Evolutionary conservation across 1,140 invertebrate species (phyloP).

Genomic region (Microplitis demolitor): DNA sequence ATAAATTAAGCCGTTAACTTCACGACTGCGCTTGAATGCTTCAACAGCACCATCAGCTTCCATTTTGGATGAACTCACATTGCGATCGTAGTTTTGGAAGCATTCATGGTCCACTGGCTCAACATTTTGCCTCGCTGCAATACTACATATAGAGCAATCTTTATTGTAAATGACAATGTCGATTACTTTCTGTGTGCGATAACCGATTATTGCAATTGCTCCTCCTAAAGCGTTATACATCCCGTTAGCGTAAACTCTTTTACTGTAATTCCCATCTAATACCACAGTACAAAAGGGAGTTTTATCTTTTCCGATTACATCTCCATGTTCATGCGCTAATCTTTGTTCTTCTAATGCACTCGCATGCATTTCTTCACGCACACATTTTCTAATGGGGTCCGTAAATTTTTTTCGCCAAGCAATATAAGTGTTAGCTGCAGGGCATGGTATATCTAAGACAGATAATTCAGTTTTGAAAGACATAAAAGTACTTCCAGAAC

Average conservation of each 20-base stretch:
- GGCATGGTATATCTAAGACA: not conserved
- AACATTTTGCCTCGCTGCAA: not conserved
- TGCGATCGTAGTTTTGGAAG: slow-evolving; percentile 35
- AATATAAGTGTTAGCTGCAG: not conserved
- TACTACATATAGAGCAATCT: not conserved
- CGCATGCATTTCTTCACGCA: not conserved
- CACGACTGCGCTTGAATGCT: slow-evolving; percentile 45
- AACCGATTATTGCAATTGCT: not conserved
- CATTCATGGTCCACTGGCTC: slow-evolving; percentile 32
- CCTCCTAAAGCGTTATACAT: not conserved
- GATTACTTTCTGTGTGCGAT: not conserved
- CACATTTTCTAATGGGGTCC: not conserved
- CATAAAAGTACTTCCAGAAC: not conserved
- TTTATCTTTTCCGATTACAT: not conserved
- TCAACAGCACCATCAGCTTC: slow-evolving; percentile 49
- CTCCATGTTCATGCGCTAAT: not conserved
- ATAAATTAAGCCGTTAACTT: slow-evolving; percentile 47
- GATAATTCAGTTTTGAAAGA: not conserved
- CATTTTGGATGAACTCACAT: slow-evolving; percentile 42
- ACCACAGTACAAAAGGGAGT: not conserved
- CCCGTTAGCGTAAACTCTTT: not conserved
- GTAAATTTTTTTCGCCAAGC: not conserved
- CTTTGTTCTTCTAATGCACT: not conserved
- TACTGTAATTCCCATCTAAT: not conserved
- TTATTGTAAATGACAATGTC: not conserved